A percentile compares a stretch with the other conserved stretches of the same genome.
Conservation (phyloP, 2,888 invertebrate genomes). For the Heteropelma amictum region DNA sequence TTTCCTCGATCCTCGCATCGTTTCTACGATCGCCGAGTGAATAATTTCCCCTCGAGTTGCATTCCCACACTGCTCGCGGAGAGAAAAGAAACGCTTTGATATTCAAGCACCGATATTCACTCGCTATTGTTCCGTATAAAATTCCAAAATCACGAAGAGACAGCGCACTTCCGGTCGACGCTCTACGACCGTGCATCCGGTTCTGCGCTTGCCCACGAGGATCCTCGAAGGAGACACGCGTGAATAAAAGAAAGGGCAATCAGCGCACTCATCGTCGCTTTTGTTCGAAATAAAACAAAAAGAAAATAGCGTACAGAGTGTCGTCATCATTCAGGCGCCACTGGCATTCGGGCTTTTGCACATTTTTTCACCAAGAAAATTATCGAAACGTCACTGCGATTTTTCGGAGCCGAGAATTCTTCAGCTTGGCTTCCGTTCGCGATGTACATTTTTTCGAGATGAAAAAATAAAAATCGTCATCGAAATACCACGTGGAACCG, state of each 20-base stretch:
- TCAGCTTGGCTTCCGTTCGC: too few relatives aligned
- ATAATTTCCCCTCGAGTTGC: constrained; percentile 8
- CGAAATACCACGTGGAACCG: too few relatives aligned
- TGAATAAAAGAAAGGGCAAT: neutral
- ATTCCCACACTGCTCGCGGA: neutral
- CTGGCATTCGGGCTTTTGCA: too few relatives aligned
- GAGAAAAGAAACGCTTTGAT: constrained; percentile 3
- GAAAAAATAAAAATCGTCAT: too few relatives aligned
- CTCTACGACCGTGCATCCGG: constrained; percentile 1
- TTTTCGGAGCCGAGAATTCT: too few relatives aligned
- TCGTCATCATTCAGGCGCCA: too few relatives aligned
- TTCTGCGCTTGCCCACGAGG: neutral
- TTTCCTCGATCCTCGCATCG: neutral
- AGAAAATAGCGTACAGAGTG: too few relatives aligned
- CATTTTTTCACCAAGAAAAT: too few relatives aligned
- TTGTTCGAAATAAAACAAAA: neutral
- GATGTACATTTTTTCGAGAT: too few relatives aligned
- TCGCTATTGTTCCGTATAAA: constrained; percentile 9
- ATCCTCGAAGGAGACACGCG: neutral
- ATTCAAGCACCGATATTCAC: constrained; percentile 3
- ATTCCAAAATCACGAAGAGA: constrained; percentile 28
- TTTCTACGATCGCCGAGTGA: neutral
- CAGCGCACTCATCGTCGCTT: neutral
- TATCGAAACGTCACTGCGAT: too few relatives aligned
- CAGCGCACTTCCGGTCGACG: constrained; percentile 1